A percentile compares a stretch with the other conserved stretches of the same genome.
Evolutionary conservation across 2,888 invertebrate genomes (phyloP).

Genomic region (Barypeithes pellucidus): DNA sequence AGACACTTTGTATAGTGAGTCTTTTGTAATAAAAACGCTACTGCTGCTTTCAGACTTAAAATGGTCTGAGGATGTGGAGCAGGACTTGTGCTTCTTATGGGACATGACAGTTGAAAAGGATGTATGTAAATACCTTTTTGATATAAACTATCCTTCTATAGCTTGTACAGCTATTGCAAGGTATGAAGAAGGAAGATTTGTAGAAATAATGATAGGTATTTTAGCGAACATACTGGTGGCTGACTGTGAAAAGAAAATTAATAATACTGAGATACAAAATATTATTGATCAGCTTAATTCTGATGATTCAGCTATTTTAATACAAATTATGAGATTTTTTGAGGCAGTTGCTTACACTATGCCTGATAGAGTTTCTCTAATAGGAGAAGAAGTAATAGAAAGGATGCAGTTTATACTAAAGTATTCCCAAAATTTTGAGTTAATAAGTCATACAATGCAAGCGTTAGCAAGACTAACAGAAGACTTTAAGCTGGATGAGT

Average conservation of each 20-base stretch:
- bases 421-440: constrained; percentile 80
- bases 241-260: constrained; percentile 74
- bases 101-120: constrained; percentile 89
- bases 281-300: constrained; percentile 75
- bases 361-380: constrained; percentile 72
- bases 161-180: constrained; percentile 75
- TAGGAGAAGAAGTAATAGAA: constrained; percentile 72
- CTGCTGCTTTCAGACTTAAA: constrained; percentile 77
- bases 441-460: constrained; percentile 76
- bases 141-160: constrained; percentile 79
- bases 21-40: constrained; percentile 81
- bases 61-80: constrained; percentile 78
- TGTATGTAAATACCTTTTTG: constrained; percentile 80
- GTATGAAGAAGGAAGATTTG: constrained; percentile 76
- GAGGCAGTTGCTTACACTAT: constrained; percentile 68
- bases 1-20: constrained; percentile 84
- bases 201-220: constrained; percentile 89
- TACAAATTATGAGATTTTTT: constrained; percentile 82
- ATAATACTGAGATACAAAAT: constrained; percentile 73
- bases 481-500: constrained; percentile 58
- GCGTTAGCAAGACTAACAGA: constrained; percentile 68
- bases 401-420: constrained; percentile 81
- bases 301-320: constrained; percentile 81
- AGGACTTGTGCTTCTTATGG: constrained; percentile 85
- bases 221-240: constrained; percentile 86